Conservation (phyloP, 2,113 vertebrate species). For the Nestor notabilis region DNA sequence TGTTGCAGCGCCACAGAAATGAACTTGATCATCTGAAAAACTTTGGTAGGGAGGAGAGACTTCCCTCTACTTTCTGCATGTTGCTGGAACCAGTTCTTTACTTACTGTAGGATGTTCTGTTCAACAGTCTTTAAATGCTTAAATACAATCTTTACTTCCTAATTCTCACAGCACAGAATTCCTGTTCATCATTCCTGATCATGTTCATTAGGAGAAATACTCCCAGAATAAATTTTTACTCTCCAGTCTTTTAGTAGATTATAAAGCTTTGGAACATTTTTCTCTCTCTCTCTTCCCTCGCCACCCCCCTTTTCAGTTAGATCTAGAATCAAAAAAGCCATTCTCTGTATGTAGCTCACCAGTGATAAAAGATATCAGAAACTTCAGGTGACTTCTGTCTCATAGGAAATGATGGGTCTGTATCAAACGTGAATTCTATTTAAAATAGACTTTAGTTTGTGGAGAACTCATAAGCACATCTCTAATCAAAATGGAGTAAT, state of each 20-base stretch:
- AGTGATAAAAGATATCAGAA: not conserved
- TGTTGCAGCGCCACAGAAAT: not conserved
- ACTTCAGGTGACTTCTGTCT: not conserved
- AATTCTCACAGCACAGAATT: not conserved
- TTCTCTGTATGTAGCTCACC: not conserved
- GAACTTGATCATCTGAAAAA: not conserved
- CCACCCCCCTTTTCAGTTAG: not conserved
- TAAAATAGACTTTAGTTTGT: not conserved
- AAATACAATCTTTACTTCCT: not conserved
- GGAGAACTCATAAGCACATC: not conserved
- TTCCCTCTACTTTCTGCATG: not conserved
- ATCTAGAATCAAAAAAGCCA: not conserved
- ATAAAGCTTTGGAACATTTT: not conserved
- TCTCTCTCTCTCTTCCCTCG: not conserved
- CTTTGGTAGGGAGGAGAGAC: not conserved
- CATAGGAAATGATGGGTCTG: not conserved
- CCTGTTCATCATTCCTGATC: not conserved
- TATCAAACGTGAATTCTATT: not conserved
- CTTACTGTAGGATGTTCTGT: not conserved
- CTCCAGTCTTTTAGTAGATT: not conserved
- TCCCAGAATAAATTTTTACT: not conserved
- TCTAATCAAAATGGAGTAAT: slow-evolving; percentile 27
- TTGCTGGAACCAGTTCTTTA: not conserved
- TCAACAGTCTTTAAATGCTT: not conserved
- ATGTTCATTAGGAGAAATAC: not conserved